These are phyloP conservation scores for Orchesella cincta DNA, from an alignment of 1,140 invertebrate species.

Conservation along the genomic window DNA sequence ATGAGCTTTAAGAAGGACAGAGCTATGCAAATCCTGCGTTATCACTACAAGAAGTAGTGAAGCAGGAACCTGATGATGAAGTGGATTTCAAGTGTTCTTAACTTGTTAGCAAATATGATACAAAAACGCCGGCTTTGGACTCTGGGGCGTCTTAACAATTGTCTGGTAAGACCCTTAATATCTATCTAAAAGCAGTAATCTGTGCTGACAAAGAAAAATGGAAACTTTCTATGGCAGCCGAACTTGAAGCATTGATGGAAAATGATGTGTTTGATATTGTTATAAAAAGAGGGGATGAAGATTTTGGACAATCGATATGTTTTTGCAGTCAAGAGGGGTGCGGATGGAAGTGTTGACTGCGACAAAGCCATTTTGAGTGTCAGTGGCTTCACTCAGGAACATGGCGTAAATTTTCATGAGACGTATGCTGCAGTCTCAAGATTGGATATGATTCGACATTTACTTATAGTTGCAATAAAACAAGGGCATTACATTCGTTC, in stretches of 20 bases:
- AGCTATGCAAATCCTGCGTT: too few species aligned
- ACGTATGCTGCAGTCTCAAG: constrained; percentile 54
- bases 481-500: constrained; percentile 50
- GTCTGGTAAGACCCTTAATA: too few species aligned
- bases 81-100: too few species aligned
- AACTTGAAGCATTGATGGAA: constrained; percentile 41
- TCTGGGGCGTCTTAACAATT: too few species aligned
- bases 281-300: background rate
- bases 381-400: constrained; percentile 54
- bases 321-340: too few species aligned
- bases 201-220: constrained; percentile 41
- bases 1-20: too few species aligned
- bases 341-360: too few species aligned
- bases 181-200: constrained; percentile 43
- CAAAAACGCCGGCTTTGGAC: too few species aligned
- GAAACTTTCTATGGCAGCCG: constrained; percentile 42
- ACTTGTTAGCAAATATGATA: too few species aligned
- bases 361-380: constrained; percentile 57
- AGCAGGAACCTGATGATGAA: too few species aligned
- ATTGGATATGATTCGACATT: constrained; percentile 49
- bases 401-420: constrained; percentile 53
- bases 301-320: constrained; percentile 36
- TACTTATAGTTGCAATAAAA: constrained; percentile 50
- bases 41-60: too few species aligned
- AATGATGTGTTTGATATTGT: constrained; percentile 40